A percentile compares a stretch with the other conserved stretches of the same genome.
Evolutionary conservation across 2,113 vertebrate species (phyloP).

Genomic region (Danionella cerebrum): DNA sequence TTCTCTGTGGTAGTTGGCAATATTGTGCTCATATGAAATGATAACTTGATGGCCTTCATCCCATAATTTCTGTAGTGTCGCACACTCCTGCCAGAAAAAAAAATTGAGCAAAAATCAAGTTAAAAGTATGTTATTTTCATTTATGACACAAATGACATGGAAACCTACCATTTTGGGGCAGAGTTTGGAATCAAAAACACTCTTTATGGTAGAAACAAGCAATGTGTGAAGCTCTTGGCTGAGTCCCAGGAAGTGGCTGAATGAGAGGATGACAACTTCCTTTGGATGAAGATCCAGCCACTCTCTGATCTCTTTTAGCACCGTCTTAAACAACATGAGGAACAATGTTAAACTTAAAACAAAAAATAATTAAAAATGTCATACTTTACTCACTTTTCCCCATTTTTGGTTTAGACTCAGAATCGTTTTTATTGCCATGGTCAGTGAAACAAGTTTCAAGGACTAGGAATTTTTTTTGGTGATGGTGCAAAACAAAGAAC

Average conservation of each 20-base stretch:
- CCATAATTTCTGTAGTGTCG: slow-evolving; percentile 64
- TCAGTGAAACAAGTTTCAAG: too few relatives aligned
- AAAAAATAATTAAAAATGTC: not conserved
- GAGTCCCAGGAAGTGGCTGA: slow-evolving; percentile 67
- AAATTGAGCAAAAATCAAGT: too few relatives aligned
- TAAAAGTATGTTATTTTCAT: too few relatives aligned
- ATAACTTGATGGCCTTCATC: slow-evolving; percentile 58
- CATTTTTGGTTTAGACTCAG: too few relatives aligned
- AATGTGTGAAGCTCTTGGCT: slow-evolving; percentile 57
- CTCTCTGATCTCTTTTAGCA: slow-evolving; percentile 61
- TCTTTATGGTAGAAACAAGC: slow-evolving; percentile 60
- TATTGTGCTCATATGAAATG: slow-evolving; percentile 62
- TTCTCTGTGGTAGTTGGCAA: slow-evolving; percentile 45
- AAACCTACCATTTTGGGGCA: slow-evolving; percentile 60
- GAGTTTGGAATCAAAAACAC: slow-evolving; percentile 60
- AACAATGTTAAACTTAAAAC: not conserved
- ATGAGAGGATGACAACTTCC: slow-evolving; percentile 68
- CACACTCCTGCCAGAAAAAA: slow-evolving; percentile 46
- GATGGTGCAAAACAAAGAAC: too few relatives aligned
- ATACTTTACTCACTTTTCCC: too few relatives aligned
- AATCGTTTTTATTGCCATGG: too few relatives aligned
- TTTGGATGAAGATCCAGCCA: slow-evolving; percentile 68
- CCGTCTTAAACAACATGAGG: slow-evolving; percentile 44
- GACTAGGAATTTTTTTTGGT: too few relatives aligned
- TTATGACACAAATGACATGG: not conserved